Percentiles rank a stretch among this genome's conserved stretches.
Conservation (phyloP, 2,888 invertebrate species). For the Malacosoma neustria region DNA sequence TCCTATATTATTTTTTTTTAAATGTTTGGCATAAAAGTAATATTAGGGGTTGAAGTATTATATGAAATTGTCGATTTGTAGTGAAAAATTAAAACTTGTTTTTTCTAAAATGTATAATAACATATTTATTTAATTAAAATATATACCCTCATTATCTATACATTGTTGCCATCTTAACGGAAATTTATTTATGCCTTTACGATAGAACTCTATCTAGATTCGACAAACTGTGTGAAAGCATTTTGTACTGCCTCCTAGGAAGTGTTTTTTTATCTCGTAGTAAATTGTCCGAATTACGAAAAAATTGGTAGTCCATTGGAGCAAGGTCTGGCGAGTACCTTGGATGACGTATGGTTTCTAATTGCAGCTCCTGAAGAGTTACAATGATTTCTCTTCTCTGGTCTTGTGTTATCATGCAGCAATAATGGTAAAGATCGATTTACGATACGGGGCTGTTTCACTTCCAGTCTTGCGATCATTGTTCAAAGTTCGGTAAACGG, state of each 20-base stretch:
- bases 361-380: too few species aligned
- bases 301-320: background rate
- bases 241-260: background rate
- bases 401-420: too few species aligned
- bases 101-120: too few species aligned
- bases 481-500: too few species aligned
- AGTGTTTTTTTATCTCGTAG: background rate
- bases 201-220: background rate
- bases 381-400: background rate
- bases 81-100: too few species aligned
- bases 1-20: too few species aligned
- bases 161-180: background rate
- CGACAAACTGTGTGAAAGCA: background rate
- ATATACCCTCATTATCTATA: background rate
- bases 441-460: too few species aligned
- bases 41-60: too few species aligned
- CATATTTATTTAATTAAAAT: background rate
- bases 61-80: too few species aligned
- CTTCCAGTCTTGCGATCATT: too few species aligned
- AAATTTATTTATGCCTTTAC: background rate
- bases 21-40: too few species aligned
- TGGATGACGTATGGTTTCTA: background rate
- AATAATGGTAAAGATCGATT: background rate
- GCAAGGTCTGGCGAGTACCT: background rate
- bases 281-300: background rate